Conservation (phyloP, 2,888 invertebrate genomes). For the Thyatira batis region DNA sequence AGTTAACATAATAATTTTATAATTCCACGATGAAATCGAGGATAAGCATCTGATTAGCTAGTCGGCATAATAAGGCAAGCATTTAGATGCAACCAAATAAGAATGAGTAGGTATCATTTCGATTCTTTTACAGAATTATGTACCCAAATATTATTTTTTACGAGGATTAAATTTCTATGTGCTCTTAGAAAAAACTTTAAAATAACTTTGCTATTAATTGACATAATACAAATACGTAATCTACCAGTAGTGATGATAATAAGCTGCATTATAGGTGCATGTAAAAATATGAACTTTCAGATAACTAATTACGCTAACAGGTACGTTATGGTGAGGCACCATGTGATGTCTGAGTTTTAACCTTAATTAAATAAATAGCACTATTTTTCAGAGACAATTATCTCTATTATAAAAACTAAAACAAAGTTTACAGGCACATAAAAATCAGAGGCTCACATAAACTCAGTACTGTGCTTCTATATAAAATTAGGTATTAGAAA, state of each 20-base stretch:
- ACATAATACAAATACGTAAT: neutral
- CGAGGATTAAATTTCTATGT: too few species aligned
- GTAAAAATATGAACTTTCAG: slow-evolving; percentile 19
- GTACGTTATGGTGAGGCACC: slow-evolving; percentile 72
- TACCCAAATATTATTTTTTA: too few species aligned
- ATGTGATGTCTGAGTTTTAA: slow-evolving; percentile 43
- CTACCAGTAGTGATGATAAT: neutral
- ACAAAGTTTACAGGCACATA: neutral
- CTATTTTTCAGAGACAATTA: neutral
- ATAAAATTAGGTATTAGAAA: neutral
- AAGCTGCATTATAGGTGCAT: slow-evolving; percentile 8
- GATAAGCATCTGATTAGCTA: neutral
- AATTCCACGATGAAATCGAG: neutral
- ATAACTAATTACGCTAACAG: slow-evolving; percentile 56
- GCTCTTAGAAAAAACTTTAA: neutral
- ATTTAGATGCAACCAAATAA: neutral
- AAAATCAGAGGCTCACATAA: neutral
- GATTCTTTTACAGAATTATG: neutral
- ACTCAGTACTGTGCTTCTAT: neutral
- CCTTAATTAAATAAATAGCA: slow-evolving; percentile 34
- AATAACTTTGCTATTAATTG: neutral
- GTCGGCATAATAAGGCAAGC: neutral
- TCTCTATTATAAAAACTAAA: neutral
- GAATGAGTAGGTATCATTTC: neutral
- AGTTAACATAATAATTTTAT: neutral